Percentiles rank a stretch among this genome's conserved stretches.
Conservation (phyloP, 53 echinoderm and acorn worm species). For the Glandiceps talaboti region DNA sequence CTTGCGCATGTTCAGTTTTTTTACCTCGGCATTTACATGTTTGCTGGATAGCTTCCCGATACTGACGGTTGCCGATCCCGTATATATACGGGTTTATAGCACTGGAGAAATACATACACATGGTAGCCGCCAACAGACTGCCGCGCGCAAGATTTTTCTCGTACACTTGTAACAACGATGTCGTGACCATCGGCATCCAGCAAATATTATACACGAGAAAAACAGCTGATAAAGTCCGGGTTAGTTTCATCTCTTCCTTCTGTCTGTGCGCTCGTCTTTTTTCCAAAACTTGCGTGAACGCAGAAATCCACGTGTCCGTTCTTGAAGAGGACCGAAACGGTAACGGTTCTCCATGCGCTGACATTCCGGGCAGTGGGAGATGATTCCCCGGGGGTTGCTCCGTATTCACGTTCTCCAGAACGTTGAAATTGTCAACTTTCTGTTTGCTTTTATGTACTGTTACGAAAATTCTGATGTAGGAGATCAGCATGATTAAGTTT, state of each 20-base stretch:
- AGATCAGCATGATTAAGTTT: background rate
- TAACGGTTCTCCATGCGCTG: too few relatives aligned
- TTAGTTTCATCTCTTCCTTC: background rate
- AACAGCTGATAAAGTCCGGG: background rate
- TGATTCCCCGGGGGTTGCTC: background rate
- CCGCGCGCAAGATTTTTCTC: background rate
- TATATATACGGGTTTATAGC: background rate
- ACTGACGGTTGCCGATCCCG: background rate
- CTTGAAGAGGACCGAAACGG: background rate
- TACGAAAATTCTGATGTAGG: background rate
- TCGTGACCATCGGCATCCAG: background rate
- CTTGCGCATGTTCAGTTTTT: background rate
- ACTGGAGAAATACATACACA: background rate
- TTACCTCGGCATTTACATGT: background rate
- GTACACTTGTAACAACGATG: background rate
- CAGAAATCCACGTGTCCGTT: background rate
- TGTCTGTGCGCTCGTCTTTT: background rate
- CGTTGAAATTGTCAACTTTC: background rate
- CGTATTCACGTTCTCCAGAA: background rate
- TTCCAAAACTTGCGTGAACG: background rate
- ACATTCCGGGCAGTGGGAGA: background rate
- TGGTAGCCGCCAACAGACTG: background rate
- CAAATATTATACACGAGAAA: background rate
- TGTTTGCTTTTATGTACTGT: background rate
- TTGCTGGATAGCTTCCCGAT: background rate